phyloP scores from a whole-genome alignment of 2,888 invertebrate genomes.

The Xanthia icteritia region DNA sequence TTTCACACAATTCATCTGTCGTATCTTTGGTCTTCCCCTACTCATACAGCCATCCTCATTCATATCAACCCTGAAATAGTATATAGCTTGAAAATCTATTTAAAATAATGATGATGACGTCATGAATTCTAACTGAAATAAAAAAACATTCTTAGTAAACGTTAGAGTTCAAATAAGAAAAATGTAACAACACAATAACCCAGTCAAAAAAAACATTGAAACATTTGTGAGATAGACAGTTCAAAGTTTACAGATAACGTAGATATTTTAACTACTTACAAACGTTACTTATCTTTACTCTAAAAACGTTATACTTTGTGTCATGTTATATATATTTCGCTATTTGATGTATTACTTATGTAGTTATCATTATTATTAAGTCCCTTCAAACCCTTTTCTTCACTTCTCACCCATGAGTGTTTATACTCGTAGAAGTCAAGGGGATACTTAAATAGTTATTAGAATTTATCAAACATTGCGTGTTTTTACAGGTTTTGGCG shows the following conservation, averaged over 20 bases:
- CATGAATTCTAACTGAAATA: neutral
- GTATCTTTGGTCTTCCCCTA: neutral
- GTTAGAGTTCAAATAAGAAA: constrained; percentile 6
- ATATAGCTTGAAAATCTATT: neutral
- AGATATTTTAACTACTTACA: constrained; percentile 34
- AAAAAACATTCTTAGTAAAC: neutral
- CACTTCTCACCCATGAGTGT: neutral
- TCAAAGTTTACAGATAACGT: constrained; percentile 61
- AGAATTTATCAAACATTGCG: neutral
- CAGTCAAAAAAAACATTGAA: constrained; percentile 38
- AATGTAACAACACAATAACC: constrained; percentile 19
- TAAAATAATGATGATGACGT: neutral
- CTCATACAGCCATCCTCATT: neutral
- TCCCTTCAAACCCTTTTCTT: neutral
- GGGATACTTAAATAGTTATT: neutral
- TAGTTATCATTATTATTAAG: neutral
- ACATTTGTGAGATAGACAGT: constrained; percentile 44
- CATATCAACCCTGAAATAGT: neutral
- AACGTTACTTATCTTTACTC: constrained; percentile 27
- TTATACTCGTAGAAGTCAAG: neutral
- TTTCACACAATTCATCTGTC: neutral
- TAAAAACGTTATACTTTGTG: constrained; percentile 8
- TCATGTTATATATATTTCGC: neutral
- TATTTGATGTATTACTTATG: neutral
- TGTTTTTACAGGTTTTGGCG: neutral